Conservation (phyloP, 2,113 vertebrate genomes). For the Oncorhynchus gorbuscha region DNA sequence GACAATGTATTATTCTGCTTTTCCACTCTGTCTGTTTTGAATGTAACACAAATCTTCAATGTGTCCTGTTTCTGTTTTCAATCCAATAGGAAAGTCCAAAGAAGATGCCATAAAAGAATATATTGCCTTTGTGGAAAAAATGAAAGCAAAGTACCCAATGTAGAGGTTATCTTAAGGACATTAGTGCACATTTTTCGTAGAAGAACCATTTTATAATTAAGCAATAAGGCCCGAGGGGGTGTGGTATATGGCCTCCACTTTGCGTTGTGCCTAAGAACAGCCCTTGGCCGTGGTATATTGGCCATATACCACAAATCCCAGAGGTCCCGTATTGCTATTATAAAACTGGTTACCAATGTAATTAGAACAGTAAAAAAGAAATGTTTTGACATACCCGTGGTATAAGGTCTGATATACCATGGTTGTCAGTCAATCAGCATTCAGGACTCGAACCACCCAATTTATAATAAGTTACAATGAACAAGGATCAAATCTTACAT, state of each 20-base stretch:
- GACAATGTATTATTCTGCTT: not conserved
- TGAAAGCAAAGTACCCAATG: slow-evolving; percentile 82
- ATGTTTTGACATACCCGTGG: no score
- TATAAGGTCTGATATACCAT: no score
- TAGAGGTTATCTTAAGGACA: slow-evolving; percentile 36
- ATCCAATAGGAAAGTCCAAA: slow-evolving; percentile 77
- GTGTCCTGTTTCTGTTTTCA: slow-evolving; percentile 1
- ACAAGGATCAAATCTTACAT: not conserved
- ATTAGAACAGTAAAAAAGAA: no score
- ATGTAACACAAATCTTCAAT: not conserved
- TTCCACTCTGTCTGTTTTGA: not conserved
- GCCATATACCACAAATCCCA: no score
- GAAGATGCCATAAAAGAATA: slow-evolving; percentile 84
- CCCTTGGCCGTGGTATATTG: no score
- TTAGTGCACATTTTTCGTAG: not conserved
- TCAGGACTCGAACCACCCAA: no score
- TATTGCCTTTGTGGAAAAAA: slow-evolving; percentile 78
- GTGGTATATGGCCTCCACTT: no score
- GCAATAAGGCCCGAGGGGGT: no score
- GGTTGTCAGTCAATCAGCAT: no score
- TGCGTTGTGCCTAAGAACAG: no score
- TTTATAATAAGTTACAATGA: not conserved
- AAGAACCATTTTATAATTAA: not conserved
- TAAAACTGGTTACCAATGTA: no score
- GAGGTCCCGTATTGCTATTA: no score